These are phyloP conservation scores for Ardeotis arabs DNA, from an alignment of 2,113 vertebrate genomes.

Conservation along the genomic window DNA sequence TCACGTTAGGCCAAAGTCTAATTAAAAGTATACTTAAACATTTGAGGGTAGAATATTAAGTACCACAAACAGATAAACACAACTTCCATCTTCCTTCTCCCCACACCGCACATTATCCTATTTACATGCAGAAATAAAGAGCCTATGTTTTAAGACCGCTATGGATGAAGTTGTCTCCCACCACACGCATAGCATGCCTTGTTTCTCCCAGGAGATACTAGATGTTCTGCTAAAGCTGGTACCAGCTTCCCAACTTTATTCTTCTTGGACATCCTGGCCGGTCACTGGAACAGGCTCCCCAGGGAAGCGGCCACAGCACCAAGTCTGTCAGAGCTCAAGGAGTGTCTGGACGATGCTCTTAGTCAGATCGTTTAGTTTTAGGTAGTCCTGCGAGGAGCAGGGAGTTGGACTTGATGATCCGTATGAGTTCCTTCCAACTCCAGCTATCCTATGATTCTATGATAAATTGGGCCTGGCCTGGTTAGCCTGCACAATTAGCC, in stretches of 20 bases:
- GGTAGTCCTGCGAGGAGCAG: background rate
- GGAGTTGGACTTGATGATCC: background rate
- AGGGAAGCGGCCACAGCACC: fast-evolving
- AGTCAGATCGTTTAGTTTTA: background rate
- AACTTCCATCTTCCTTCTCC: background rate
- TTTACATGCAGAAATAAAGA: background rate
- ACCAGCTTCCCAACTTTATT: background rate
- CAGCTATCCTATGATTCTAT: background rate
- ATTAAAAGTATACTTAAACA: background rate
- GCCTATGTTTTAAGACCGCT: background rate
- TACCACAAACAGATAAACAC: background rate
- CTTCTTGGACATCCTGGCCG: background rate
- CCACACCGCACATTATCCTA: background rate
- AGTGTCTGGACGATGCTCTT: background rate
- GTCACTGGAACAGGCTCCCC: background rate
- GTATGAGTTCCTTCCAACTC: background rate
- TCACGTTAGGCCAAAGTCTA: background rate
- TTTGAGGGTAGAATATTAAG: background rate
- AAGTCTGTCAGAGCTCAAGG: background rate
- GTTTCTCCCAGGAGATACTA: background rate
- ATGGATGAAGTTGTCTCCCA: background rate
- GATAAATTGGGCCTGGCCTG: background rate
- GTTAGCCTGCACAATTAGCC: background rate
- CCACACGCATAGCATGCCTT: no score
- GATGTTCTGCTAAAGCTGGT: background rate